Base-by-base conservation (phyloP, 2,113 vertebrate species). In the Rostratula benghalensis region DNA sequence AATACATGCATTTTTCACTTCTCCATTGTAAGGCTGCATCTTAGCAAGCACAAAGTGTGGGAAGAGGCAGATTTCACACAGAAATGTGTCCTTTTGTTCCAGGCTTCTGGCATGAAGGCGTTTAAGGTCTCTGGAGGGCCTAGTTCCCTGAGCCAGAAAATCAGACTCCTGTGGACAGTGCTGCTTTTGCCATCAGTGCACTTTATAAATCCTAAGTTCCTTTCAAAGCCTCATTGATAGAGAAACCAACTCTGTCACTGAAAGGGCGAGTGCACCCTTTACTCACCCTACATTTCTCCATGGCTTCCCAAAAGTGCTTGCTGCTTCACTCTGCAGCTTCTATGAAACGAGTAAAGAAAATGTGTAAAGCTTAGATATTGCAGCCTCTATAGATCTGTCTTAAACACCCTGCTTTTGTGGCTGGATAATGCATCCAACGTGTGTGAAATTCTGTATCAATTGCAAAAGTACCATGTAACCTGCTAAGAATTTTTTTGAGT, bases 71-170 rank as follows among this genome's bases (percentile, higher is more conserved):
- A 83, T 93, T 93, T 90, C 59, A 87, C 51, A 78, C 11, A 60
- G 35, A 83, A 78, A 94, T 0, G 0, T 78, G 64, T 96, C 43
- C 35, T 83, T 93, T 96, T 93, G 51, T 90, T 88, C 48, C 76
- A 63, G 60, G 27, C 43, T 93, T 94, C 74, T 95, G 73, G 85
- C 92, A 96, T 9, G 18, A 88, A 88, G 30, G 35, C 1, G 0
- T 19, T 81, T 43, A 73, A 22, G 88, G 89, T 61, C 90, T 95
- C 87, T 93, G 80, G 83, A 79, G 79, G 39, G 54, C 63, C 94
- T 89, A 8, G 4, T 57, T 96, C 91, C 85, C 60, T 71, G 48
- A 96, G 76, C 71, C 84, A 96, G 90, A 89, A 95, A 84, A 83
- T 90, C 92, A 90, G 77, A 68, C 39, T 78, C 35, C 76, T 76